Percentiles rank a stretch among this genome's conserved stretches.
Evolutionary conservation across 2,797 vertebrate genomes (phyloP).

Genomic region (Gephyroberyx darwinii): DNA sequence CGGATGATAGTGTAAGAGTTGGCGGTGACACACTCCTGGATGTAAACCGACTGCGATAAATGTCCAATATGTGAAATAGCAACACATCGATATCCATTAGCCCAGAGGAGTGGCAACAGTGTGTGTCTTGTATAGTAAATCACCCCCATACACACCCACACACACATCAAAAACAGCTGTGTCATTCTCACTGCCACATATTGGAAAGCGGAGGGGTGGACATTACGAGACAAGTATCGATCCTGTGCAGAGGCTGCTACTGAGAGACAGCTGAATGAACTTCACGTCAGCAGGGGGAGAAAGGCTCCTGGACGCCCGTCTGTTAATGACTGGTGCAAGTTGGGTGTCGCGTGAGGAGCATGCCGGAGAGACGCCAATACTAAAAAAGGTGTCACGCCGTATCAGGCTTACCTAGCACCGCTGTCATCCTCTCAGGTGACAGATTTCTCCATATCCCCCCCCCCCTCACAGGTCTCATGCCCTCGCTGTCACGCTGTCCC

Average conservation of each 20-base stretch:
- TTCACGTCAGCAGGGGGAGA: conserved; percentile 15
- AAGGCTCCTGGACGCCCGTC: conserved; percentile 12
- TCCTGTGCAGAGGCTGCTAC: conserved; percentile 25
- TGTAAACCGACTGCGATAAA: neutral
- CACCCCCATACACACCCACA: neutral
- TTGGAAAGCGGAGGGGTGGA: conserved; percentile 51
- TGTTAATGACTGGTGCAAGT: conserved; percentile 32
- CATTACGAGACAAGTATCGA: conserved; percentile 63
- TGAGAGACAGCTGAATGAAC: conserved; percentile 37
- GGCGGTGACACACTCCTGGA: neutral
- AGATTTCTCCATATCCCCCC: conserved; percentile 44
- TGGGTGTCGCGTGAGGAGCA: conserved; percentile 17
- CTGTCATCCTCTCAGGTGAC: conserved; percentile 54
- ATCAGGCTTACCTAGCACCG: conserved; percentile 12
- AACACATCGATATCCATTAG: conserved; percentile 40
- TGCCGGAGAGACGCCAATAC: conserved; percentile 26
- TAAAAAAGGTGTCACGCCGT: conserved; percentile 49
- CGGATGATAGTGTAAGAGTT: neutral
- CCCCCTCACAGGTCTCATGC: conserved; percentile 8
- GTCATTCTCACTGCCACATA: conserved; percentile 28
- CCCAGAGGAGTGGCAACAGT: neutral
- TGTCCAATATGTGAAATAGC: conserved; percentile 1
- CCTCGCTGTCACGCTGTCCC: conserved; percentile 29
- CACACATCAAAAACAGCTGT: conserved; percentile 21
- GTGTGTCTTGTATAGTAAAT: conserved; percentile 16